Conservation (phyloP, 2,113 vertebrate species). For the Aegypius monachus region DNA sequence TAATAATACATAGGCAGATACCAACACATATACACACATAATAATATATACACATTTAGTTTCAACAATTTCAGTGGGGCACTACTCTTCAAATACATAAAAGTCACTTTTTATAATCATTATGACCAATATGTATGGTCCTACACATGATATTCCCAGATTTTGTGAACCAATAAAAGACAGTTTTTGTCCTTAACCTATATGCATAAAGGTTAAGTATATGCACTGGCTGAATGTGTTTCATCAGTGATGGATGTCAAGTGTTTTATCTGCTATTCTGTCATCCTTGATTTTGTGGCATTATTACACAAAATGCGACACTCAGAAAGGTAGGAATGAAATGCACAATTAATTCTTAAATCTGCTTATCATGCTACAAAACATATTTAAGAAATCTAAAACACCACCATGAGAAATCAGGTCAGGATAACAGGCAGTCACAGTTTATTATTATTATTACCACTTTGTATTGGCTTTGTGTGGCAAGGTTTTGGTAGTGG, state of each 20-base stretch:
- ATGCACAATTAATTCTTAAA: neutral
- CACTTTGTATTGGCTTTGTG: too few relatives aligned
- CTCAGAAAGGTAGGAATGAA: neutral
- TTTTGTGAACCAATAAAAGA: neutral
- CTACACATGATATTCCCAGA: neutral
- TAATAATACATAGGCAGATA: neutral
- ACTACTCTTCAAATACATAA: neutral
- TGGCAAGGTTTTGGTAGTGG: too few relatives aligned
- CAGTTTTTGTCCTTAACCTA: neutral
- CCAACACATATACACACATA: neutral
- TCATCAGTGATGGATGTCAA: neutral
- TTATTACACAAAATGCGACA: neutral
- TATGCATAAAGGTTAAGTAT: neutral
- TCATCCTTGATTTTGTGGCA: neutral
- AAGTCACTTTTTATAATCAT: neutral
- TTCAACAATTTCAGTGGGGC: neutral
- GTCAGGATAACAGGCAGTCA: neutral
- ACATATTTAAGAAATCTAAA: neutral
- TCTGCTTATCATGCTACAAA: neutral
- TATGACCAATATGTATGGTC: neutral
- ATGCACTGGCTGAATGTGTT: neutral
- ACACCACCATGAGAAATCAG: neutral
- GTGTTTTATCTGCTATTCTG: neutral
- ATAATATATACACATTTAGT: neutral
- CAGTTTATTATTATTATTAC: neutral